Percentiles rank a stretch among this genome's conserved stretches.
These are phyloP conservation scores for Dasypogon diadema DNA, from an alignment of 2,888 invertebrate species.

Conservation along the genomic window DNA sequence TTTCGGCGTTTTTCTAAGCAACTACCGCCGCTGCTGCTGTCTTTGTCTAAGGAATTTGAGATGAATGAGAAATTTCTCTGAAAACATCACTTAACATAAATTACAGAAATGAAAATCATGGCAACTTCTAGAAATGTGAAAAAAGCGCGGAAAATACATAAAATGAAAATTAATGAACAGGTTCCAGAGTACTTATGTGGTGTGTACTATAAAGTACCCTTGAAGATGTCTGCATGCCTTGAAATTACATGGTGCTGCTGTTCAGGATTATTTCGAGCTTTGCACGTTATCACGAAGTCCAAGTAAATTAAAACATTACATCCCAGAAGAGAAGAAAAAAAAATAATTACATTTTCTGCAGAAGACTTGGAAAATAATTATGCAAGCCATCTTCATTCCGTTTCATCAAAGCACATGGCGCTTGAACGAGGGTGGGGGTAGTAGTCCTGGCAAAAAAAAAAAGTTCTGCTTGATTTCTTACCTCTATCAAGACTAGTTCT, in stretches of 20 bases:
- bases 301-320: not conserved
- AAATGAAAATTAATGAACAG: conserved; percentile 10
- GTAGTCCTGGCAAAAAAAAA: no score
- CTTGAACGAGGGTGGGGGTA: not conserved
- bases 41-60: no score
- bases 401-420: no score
- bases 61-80: not conserved
- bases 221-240: not conserved
- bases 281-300: not conserved
- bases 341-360: no score
- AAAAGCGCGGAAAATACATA: not conserved
- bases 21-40: no score
- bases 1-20: no score
- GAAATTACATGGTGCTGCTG: not conserved
- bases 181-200: not conserved
- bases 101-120: not conserved
- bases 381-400: not conserved
- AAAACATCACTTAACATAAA: not conserved
- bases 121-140: not conserved
- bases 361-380: not conserved
- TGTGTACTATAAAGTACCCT: not conserved
- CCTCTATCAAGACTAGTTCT: not conserved
- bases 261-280: not conserved
- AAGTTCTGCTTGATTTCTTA: no score
- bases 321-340: not conserved